Base-by-base conservation (phyloP, 2,888 invertebrate genomes). In the Philhelius pedissequus region DNA sequence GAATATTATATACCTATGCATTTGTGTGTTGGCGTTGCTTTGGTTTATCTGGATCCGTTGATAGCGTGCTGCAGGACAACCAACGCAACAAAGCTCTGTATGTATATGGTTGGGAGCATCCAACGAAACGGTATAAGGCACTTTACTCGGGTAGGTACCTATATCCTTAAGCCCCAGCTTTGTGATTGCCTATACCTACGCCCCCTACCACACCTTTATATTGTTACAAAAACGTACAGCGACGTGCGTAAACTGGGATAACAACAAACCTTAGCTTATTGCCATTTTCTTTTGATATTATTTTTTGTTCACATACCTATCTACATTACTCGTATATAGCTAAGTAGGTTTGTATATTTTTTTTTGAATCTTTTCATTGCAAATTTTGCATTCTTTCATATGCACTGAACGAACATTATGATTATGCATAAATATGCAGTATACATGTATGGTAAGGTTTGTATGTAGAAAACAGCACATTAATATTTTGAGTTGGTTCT, bases 331-430 rank as follows among this genome's bases (percentile, higher is more conserved):
- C n/a, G n/a, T n/a, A n/a, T n/a, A n/a, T n/a, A n/a, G n/a, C n/a
- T n/a, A n/a, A n/a, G n/a, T n/a, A n/a, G n/a, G n/a, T n/a, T n/a
- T n/a, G n/a, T n/a, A n/a, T n/a, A n/a, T n/a, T n/a, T n/a, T n/a
- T n/a, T 48, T 48, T 48, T 22, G 45, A 13, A 27, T 64, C 69
- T 50, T 66, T 40, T 70, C 48, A 73, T 45, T 73, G 62, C 48
- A 69, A 32, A 45, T 54, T 73, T 69, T 78, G 73, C 82, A 83
- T 78, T 74, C 50, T 50, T 56, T 50, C 8, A 9, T 50, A 69
- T 32, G 48, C 54, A 77, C 18, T n/a, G n/a, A n/a, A n/a, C n/a
- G n/a, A n/a, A n/a, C n/a, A n/a, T n/a, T n/a, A n/a, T n/a, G n/a
- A n/a, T n/a, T n/a, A n/a, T n/a, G n/a, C n/a, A n/a, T n/a, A n/a